Conservation (phyloP, 1,140 invertebrate species). For the Leptopilina boulardi region DNA sequence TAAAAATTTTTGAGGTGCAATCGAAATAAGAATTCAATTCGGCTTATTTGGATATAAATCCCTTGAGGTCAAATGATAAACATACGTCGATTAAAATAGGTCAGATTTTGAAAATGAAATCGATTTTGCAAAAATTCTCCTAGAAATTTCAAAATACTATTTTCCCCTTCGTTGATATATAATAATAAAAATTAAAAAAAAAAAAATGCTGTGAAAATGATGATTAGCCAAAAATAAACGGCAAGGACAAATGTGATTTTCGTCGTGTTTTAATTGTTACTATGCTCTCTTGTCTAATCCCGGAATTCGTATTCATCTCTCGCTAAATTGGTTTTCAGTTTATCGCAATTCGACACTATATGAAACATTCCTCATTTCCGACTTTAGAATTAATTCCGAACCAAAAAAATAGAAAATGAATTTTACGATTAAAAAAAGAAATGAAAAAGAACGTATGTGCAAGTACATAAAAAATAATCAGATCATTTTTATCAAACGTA, state of each 20-base stretch:
- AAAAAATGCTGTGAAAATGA: too few species aligned
- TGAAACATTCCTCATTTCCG: conserved; percentile 25
- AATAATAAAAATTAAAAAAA: too few species aligned
- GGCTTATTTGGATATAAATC: too few species aligned
- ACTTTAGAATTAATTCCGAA: conserved; percentile 13
- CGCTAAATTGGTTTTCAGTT: conserved; percentile 23
- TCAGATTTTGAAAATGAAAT: too few species aligned
- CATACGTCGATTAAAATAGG: too few species aligned
- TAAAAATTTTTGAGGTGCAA: not conserved
- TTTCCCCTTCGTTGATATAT: too few species aligned
- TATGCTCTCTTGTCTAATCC: not conserved
- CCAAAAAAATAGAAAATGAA: not conserved
- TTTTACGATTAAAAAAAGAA: conserved; percentile 14
- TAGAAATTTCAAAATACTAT: too few species aligned
- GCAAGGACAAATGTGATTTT: not conserved
- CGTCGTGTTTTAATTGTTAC: conserved; percentile 3
- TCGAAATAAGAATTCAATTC: too few species aligned
- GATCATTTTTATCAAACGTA: conserved; percentile 14
- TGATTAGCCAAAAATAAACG: not conserved
- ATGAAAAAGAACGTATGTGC: conserved; percentile 16
- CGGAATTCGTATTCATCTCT: conserved; percentile 8
- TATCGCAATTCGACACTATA: conserved; percentile 14
- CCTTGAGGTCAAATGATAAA: too few species aligned
- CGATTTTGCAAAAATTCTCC: too few species aligned
- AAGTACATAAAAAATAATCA: conserved; percentile 11